phyloP scores from a whole-genome alignment of 2,113 vertebrate genomes.

The Rhineura floridana region DNA sequence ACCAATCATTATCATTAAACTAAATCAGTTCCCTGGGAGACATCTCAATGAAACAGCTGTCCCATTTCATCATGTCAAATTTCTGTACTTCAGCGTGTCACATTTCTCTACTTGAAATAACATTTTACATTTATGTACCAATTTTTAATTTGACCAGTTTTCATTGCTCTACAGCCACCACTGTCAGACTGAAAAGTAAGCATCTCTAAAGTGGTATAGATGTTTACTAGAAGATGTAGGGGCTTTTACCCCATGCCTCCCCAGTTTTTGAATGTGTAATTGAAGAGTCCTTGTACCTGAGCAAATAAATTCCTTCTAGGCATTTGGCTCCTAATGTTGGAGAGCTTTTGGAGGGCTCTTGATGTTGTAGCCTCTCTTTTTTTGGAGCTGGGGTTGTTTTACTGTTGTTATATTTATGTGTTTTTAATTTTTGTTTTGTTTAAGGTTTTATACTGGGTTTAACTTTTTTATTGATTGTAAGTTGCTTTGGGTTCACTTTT shows the following conservation, averaged over 20 bases:
- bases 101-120: slow-evolving; percentile 2
- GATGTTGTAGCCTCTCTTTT: too few species aligned
- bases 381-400: too few species aligned
- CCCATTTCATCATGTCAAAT: slow-evolving; percentile 41
- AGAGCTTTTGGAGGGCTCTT: too few species aligned
- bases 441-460: too few species aligned
- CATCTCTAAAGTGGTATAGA: neutral
- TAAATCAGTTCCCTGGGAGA: slow-evolving; percentile 35
- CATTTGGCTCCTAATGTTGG: too few species aligned
- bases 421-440: too few species aligned
- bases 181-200: neutral
- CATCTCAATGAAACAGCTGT: slow-evolving; percentile 32
- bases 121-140: slow-evolving; percentile 21
- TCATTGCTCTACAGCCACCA: neutral
- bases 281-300: neutral
- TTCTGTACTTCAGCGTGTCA: neutral
- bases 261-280: neutral
- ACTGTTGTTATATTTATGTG: too few species aligned
- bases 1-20: slow-evolving; percentile 36
- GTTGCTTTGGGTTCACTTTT: too few species aligned
- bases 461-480: too few species aligned
- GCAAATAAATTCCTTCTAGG: too few species aligned
- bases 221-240: neutral
- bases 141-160: neutral
- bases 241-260: neutral